Percentiles rank a stretch among this genome's conserved stretches.
Conservation (phyloP, 1,140 invertebrate genomes). For the Brachionus sp. region DNA sequence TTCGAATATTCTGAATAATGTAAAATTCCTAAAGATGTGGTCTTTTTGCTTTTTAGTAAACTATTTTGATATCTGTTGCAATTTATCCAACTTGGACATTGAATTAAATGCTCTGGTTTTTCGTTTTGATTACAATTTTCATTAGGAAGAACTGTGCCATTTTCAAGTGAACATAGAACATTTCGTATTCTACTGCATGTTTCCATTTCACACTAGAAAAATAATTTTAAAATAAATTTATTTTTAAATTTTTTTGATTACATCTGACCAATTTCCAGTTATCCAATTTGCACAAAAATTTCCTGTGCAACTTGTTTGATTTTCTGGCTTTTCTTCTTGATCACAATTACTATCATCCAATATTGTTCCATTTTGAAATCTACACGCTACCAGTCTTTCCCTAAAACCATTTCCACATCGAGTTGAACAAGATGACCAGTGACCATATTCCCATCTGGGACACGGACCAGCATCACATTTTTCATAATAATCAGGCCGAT, state of each 20-base stretch:
- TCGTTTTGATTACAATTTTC: background rate
- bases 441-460: constrained; percentile 15
- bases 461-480: constrained; percentile 7
- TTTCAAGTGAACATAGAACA: constrained; percentile 8
- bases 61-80: background rate
- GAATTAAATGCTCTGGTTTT: constrained; percentile 15
- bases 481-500: constrained; percentile 10
- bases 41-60: background rate
- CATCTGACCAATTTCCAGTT: constrained; percentile 29
- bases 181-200: constrained; percentile 17
- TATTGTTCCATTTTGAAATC: background rate
- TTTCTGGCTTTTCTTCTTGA: background rate
- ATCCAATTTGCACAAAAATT: constrained; percentile 31
- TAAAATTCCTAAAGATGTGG: background rate
- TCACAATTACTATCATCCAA: constrained; percentile 11
- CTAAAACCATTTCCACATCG: background rate
- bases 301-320: background rate
- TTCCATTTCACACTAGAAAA: constrained; percentile 38
- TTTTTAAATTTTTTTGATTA: background rate
- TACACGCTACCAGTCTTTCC: background rate
- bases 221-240: background rate
- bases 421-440: constrained; percentile 34
- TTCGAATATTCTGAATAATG: constrained; percentile 10
- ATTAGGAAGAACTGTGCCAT: background rate
- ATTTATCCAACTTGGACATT: constrained; percentile 15